Base-by-base conservation (phyloP, 2,113 vertebrate species). In the Athene cunicularia region DNA sequence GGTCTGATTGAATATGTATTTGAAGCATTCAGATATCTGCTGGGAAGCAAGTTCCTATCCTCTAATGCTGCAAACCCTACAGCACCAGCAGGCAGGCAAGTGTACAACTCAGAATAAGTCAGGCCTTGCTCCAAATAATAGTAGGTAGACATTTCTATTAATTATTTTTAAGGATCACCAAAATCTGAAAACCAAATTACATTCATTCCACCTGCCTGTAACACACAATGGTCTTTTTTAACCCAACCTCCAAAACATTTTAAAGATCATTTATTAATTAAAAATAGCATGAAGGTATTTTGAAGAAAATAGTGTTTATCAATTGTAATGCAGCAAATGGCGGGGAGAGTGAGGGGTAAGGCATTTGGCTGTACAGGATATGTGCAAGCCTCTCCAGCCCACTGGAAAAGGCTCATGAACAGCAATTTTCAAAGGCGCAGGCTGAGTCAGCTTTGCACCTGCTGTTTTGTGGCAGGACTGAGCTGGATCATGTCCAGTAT, bases 401-500 rank as follows among this genome's bases (percentile, higher is more conserved):
- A 17, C 1, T 5, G 35, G 39, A 41, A 71, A 79, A 60, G 11
- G 35, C 35, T 80, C 70, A 20, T 0, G 0, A 49, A 53, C 0
- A 1, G 53, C 20, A 4, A 5, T 28, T 73, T 75, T 37, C 53
- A 45, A 47, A 73, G 28, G 33, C 1, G 0, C 2, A 5, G 13
- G 53, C 55, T 83, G 84, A 64, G 87, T 33, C 93, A 85, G 79
- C 87, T 79, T 33, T 60, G 74, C 62, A 80, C 73, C 90, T 80
- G 86, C 91, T 80, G 11, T 16, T 76, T 4, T 50, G 28, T 20
- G 43, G 90, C 73, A 80, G 74, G 24, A 49, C 26, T 21, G 23
- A 67, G 45, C 81, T 90, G 95, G 79, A 62, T 27, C 71, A 9
- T 1, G 0, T 45, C 85, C 96, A 93, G 63, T 13, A 6, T 0